Base-by-base conservation (phyloP, 2,888 invertebrate species). In the Dryocosmus kuriphilus region DNA sequence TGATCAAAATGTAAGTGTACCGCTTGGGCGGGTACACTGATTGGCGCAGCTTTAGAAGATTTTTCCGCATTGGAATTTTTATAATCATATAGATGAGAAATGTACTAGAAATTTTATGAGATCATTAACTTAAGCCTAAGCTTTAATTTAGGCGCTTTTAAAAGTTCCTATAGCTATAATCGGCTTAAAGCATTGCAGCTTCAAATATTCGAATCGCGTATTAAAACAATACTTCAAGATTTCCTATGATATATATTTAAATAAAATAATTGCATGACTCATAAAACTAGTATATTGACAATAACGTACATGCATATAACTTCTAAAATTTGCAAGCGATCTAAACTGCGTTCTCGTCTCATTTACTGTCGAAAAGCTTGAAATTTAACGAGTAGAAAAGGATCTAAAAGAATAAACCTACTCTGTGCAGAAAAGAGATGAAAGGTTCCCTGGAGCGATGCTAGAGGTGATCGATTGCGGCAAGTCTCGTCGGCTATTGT, bases 401-500 rank as follows among this genome's bases (percentile, higher is more conserved):
- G 60, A 60, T 22, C 9, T 2, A 60, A 22, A 60, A 22, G 9
- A 24, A 60, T 22, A 41, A 41, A 16, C 1, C 41, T 41, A 5
- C 60, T 60, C 14, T 4, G 14, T 22, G 7, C 24, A 32, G 2
- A 62, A 32, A 32, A 62, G 8, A 32, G 30, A 62, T 62, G 32
- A 32, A 30, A 32, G 3, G 27, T 19, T 30, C 7, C 62, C 62
- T 32, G 19, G 8, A n/a, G n/a, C 62, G 32, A 62, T 62, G 14
- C 27, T 14, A 35, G 32, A 19, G 16, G 62, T 62, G 62, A 62
- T 62, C n/a, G 19, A 62, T 30, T 62, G 62, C 62, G 62, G 35
- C 62, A 62, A 62, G 62, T n/a, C 62, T 62, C 62, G 62, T 32
- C 62, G 30, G 35, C n/a, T 62, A 62, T 35, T 35, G 62, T 62